A percentile compares a stretch with the other conserved stretches of the same genome.
Evolutionary conservation across 2,113 vertebrate species (phyloP).

Genomic region (Halcyon senegalensis): DNA sequence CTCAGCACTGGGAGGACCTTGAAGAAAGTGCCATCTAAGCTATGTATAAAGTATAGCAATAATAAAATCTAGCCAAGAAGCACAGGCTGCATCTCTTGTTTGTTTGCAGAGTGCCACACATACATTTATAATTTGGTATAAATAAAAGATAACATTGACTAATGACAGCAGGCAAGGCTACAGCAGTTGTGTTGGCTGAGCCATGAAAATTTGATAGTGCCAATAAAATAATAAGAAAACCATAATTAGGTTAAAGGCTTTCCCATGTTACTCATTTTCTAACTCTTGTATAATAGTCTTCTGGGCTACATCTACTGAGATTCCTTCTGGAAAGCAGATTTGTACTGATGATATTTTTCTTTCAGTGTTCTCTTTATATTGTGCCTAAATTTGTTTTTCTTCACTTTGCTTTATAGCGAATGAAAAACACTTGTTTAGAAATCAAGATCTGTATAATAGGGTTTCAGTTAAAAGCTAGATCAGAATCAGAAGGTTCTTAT

Average conservation of each 20-base stretch:
- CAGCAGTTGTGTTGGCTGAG: slow-evolving; percentile 41
- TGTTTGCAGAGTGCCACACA: neutral
- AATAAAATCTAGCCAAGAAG: neutral
- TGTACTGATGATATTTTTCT: neutral
- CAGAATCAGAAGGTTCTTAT: slow-evolving; percentile 13
- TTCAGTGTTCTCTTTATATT: neutral
- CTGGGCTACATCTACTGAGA: neutral
- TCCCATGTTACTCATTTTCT: slow-evolving; percentile 13
- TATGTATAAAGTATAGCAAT: neutral
- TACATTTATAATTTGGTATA: slow-evolving; percentile 13
- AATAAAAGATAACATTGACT: slow-evolving; percentile 57
- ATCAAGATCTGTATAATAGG: neutral
- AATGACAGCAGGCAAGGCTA: slow-evolving; percentile 25
- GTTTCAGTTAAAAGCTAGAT: slow-evolving; percentile 23
- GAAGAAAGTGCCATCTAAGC: neutral
- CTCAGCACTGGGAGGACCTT: neutral
- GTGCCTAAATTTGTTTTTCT: slow-evolving; percentile 6
- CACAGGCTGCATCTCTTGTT: neutral
- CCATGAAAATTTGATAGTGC: slow-evolving; percentile 56
- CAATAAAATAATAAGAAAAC: slow-evolving; percentile 63
- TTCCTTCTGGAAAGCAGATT: slow-evolving; percentile 29
- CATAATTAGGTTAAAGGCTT: slow-evolving; percentile 65
- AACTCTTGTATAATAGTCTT: neutral
- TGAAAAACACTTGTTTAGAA: slow-evolving; percentile 34
- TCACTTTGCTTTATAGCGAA: neutral